phyloP scores from a whole-genome alignment of 2,888 invertebrate species.

The Cheilosia grossa region DNA sequence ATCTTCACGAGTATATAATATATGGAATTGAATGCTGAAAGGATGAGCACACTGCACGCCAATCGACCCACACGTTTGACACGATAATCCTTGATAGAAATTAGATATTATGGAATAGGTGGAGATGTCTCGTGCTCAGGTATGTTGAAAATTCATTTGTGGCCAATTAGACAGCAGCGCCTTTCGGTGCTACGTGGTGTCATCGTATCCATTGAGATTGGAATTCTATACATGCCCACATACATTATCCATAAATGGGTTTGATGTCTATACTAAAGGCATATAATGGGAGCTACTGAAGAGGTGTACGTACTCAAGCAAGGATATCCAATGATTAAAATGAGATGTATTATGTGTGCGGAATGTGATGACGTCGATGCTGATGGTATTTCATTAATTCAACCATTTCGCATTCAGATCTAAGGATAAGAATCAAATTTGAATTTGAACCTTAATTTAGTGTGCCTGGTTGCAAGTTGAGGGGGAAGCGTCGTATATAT shows the following conservation, averaged over 20 bases:
- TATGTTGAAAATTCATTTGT: conserved; percentile 53
- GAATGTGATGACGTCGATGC: conserved; percentile 16
- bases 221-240: background rate
- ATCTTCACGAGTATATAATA: conserved; percentile 59
- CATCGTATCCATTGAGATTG: conserved; percentile 39
- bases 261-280: conserved; percentile 17
- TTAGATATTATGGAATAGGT: background rate
- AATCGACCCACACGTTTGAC: background rate
- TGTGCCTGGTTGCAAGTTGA: background rate
- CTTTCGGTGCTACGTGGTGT: conserved; percentile 47
- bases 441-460: background rate
- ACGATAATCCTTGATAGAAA: conserved; percentile 26
- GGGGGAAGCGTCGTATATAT: too few species aligned
- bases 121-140: conserved; percentile 1
- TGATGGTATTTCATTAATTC: conserved; percentile 16
- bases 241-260: background rate
- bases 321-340: conserved; percentile 20
- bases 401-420: background rate
- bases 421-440: conserved; percentile 8
- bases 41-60: conserved; percentile 14
- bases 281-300: conserved; percentile 3
- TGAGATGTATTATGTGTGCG: conserved; percentile 22
- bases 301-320: conserved; percentile 14
- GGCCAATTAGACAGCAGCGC: conserved; percentile 57
- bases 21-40: conserved; percentile 55